Evolutionary conservation across 2,797 vertebrate species (phyloP), one percentile per base, ranked within the genome.

Genomic region (Hoplostethus atlanticus): DNA sequence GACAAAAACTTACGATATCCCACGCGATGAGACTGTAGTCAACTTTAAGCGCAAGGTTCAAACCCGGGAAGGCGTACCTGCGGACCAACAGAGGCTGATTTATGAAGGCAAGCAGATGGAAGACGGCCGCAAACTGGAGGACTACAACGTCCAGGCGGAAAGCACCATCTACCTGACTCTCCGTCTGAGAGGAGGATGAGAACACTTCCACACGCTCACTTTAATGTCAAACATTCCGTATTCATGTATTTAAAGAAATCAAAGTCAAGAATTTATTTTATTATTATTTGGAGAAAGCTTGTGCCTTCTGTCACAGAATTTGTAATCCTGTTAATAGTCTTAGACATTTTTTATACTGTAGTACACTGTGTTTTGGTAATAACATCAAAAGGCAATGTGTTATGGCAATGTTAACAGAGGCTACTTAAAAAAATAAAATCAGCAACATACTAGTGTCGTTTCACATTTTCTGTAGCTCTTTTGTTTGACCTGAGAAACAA

Each of bases 141-240:
- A 94, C 56, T 95, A 94, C 68, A 1, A 2, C 0, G 80, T 95
- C 13, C 0, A 0, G 1, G 6, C 51, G 0, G 12, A 0, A 4
- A 87, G 91, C 83, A 95, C 89, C 69, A 92, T 95, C 66, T 0
- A 63, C 17, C 1, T 94, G 71, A 52, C 1, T 0, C 38, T 92
- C 1, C 91, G 87, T 0, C 91, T 95, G 16, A 87, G 89, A 81
- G 94, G 92, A 75, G 94, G 94, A 60, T 91, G 66, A 92, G 55
- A 67, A 77, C 30, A 0, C 16, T 17, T 3, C 4, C 28, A 30
- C 40, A 16, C 3, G 12, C 5, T 40, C 21, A 21, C 21, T 21
- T 21, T 21, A 21, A 21, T 21, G 21, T 21, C 21, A 21, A 21
- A 21, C 21, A 21, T 21, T 21, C 21, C 21, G 21, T 21, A 21